Conservation (phyloP, 2,113 vertebrate species). For the Leptobrachium leishanense region DNA sequence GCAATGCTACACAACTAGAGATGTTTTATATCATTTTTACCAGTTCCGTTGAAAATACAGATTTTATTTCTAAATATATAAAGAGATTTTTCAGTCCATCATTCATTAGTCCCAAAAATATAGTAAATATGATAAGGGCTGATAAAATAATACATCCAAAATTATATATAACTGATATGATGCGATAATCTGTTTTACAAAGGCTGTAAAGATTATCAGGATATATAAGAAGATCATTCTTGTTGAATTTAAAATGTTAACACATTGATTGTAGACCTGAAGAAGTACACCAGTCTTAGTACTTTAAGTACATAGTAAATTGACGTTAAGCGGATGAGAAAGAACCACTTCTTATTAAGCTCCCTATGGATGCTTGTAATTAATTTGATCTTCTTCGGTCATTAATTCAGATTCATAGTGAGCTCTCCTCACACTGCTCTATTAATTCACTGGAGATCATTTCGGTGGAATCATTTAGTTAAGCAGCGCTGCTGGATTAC, state of each 20-base stretch:
- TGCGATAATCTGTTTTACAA: background rate
- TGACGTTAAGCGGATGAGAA: constrained; percentile 62
- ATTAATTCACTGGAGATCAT: constrained; percentile 79
- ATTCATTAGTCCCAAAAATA: too few relatives aligned
- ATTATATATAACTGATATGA: too few relatives aligned
- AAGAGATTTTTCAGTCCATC: too few relatives aligned
- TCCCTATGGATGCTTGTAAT: constrained; percentile 75
- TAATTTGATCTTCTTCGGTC: constrained; percentile 81
- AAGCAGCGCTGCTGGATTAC: constrained; percentile 77
- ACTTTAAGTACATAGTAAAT: constrained; percentile 57
- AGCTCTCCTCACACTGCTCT: constrained; percentile 64
- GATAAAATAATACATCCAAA: too few relatives aligned
- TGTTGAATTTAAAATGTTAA: background rate
- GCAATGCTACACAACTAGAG: too few relatives aligned
- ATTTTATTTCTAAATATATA: too few relatives aligned
- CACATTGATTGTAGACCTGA: background rate
- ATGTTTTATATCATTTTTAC: too few relatives aligned
- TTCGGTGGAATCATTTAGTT: constrained; percentile 78
- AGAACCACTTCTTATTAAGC: constrained; percentile 61
- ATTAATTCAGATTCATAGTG: constrained; percentile 74
- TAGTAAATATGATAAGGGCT: too few relatives aligned
- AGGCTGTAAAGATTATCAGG: background rate
- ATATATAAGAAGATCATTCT: background rate
- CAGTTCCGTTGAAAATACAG: too few relatives aligned
- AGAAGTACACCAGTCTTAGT: background rate